phyloP scores from a whole-genome alignment of 1,140 invertebrate genomes.

The Stegodyphus dumicola region DNA sequence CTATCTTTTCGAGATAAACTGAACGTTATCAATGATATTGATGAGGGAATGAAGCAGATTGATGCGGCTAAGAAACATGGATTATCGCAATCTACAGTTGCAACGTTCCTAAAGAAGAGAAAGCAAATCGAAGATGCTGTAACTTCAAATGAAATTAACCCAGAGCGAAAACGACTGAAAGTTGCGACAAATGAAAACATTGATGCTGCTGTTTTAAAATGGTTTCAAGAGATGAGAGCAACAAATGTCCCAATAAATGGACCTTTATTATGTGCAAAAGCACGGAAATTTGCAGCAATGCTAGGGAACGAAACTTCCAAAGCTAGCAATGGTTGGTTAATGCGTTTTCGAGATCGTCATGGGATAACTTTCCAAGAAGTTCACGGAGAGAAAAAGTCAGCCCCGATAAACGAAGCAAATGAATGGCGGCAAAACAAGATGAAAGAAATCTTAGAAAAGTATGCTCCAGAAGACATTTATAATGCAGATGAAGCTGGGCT shows the following conservation, averaged over 20 bases:
- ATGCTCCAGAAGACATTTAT: neutral
- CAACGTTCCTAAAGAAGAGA: neutral
- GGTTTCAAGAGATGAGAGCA: neutral
- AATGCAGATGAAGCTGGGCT: no score
- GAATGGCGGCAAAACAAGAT: neutral
- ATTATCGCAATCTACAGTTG: neutral
- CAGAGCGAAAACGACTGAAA: slow-evolving; percentile 3
- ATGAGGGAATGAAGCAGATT: neutral
- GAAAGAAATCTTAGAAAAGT: neutral
- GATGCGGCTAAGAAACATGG: neutral
- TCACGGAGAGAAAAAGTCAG: no score
- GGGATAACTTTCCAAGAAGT: no score
- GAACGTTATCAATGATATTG: neutral
- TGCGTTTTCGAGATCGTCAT: no score
- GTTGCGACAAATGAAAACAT: slow-evolving; percentile 7
- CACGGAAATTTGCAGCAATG: slow-evolving; percentile 6
- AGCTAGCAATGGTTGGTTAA: no score
- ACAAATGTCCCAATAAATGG: slow-evolving; percentile 1
- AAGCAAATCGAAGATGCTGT: neutral
- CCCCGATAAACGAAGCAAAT: neutral
- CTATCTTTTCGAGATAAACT: slow-evolving; percentile 20
- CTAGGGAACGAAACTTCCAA: neutral
- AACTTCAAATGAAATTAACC: slow-evolving; percentile 4
- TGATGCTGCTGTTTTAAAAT: slow-evolving; percentile 7
- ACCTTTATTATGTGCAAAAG: slow-evolving; percentile 4